Evolutionary conservation across 2,113 vertebrate species (phyloP), one percentile per base, ranked within the genome.

Genomic region (Cyprinodon variegatus): DNA sequence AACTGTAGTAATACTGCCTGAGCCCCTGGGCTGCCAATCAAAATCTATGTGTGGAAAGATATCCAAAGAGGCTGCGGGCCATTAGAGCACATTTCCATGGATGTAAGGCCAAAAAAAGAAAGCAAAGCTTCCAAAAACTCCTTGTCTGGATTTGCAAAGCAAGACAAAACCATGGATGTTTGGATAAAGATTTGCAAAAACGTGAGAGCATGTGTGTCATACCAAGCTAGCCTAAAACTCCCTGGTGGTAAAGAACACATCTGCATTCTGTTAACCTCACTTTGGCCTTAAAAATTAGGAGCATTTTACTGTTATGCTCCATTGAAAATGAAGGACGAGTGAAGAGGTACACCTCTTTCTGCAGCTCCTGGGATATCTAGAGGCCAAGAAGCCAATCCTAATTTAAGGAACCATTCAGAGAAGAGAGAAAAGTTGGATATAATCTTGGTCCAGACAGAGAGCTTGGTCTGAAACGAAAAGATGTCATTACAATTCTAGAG

Each of bases 11-110:
- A 92, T 84, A 72, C 71, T 67, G 78, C 63, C 76, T 72, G 70
- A 89, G 86, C 80, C 85, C 72, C 65, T 48, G 74, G 86, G 85
- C 85, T 93, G 89, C 85, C 92, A 92, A 88, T 90, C 88, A 93
- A 86, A 88, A 77, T 76, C 81, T 75, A 74, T 86, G 83, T 73
- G 77, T 36, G 62, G 82, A 88, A 82, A 91, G 83, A 82, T 85
- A 90, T 81, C 77, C 77, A 76, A 83, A 83, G 73, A 69, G 68
- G 61, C 83, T 84, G 82, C 79, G 45, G 87, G 76, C 79, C 84
- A 80, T 87, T 87, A 87, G 83, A 84, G 67, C 82, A 73, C 78
- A 79, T 86, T 79, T 77, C 74, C 81, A 83, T 78, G 15, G 53
- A 86, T 83, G 80, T 86, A 83, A 22, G 40, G 43, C 70, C 69